Evolutionary conservation across 2,113 vertebrate genomes (phyloP).

Genomic region (Donacobius atricapilla): DNA sequence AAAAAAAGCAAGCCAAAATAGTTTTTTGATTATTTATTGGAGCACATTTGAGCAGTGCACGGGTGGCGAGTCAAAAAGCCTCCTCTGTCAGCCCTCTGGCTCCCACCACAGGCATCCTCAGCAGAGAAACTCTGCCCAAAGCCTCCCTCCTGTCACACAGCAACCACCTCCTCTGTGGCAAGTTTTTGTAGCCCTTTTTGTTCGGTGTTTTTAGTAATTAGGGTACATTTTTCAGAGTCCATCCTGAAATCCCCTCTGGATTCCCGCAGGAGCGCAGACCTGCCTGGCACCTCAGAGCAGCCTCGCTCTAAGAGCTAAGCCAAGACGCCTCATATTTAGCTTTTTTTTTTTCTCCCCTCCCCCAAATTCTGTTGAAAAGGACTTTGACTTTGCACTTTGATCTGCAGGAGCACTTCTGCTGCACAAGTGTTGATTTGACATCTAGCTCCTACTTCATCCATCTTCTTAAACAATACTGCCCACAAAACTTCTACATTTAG

Average conservation of each 20-base stretch:
- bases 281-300: background rate
- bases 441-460: background rate
- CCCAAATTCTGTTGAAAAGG: background rate
- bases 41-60: background rate
- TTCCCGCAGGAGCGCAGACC: accelerated
- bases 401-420: background rate
- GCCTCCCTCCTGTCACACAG: background rate
- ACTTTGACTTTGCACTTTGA: background rate
- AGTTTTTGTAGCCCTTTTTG: background rate
- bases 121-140: background rate
- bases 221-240: background rate
- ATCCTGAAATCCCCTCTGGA: background rate
- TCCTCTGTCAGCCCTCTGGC: background rate
- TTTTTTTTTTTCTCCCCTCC: background rate
- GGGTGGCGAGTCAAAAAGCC: background rate
- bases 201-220: background rate
- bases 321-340: background rate
- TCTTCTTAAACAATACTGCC: background rate
- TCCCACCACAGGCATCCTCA: background rate
- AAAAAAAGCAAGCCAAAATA: background rate
- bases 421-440: background rate
- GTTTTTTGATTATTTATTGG: background rate
- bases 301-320: background rate
- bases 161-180: background rate
- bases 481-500: background rate